Evolutionary conservation across 2,888 invertebrate species (phyloP).

Genomic region (Gastrophysa polygoni): DNA sequence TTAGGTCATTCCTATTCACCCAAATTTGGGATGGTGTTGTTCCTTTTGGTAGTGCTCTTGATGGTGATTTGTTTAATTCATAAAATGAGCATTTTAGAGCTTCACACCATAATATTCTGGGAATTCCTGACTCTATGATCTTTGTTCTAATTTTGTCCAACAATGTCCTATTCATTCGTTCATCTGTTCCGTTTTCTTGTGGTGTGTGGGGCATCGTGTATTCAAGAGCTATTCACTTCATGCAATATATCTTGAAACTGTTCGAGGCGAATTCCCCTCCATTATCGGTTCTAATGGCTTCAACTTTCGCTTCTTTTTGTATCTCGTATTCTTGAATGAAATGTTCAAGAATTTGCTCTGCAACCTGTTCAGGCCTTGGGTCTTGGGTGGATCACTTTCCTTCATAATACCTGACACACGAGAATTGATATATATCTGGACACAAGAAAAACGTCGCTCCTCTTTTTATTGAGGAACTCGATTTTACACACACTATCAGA

Average conservation of each 20-base stretch:
- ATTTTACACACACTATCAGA: too few species aligned
- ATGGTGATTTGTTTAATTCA: too few species aligned
- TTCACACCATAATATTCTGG: too few species aligned
- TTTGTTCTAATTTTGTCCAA: slow-evolving; percentile 37
- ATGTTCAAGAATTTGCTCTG: slow-evolving; percentile 24
- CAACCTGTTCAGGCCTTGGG: slow-evolving; percentile 29
- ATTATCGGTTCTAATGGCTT: slow-evolving; percentile 29
- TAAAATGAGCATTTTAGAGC: too few species aligned
- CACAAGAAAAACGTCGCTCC: too few species aligned
- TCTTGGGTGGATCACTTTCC: slow-evolving; percentile 24
- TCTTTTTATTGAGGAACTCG: too few species aligned
- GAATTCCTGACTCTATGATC: slow-evolving; percentile 32
- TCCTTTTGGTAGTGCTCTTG: too few species aligned
- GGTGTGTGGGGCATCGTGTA: slow-evolving; percentile 36
- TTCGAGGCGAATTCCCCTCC: slow-evolving; percentile 34
- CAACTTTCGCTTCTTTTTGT: slow-evolving; percentile 24
- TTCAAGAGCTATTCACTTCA: slow-evolving; percentile 19
- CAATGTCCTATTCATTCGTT: slow-evolving; percentile 40
- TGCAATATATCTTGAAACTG: slow-evolving; percentile 26
- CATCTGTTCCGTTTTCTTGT: slow-evolving; percentile 38
- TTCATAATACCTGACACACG: slow-evolving; percentile 30
- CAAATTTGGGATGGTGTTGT: slow-evolving; percentile 32
- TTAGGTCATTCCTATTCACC: slow-evolving; percentile 33
- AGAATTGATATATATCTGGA: too few species aligned
- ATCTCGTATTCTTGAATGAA: slow-evolving; percentile 30